phyloP scores from a whole-genome alignment of 2,113 vertebrate species.

The Amphiprion ocellaris region DNA sequence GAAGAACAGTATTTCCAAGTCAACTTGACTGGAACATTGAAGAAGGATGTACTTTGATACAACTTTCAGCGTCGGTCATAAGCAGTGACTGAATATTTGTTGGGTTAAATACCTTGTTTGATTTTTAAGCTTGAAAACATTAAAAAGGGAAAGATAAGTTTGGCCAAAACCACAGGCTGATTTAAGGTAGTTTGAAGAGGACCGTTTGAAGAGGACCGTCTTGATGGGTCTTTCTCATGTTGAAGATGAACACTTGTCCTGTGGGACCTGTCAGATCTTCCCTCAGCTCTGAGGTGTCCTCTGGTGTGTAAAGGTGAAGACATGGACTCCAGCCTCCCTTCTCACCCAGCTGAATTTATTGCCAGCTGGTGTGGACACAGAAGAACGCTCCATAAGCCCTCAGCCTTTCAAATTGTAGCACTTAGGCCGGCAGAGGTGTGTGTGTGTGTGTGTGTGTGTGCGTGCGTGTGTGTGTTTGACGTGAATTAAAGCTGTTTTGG shows the following conservation, averaged over 20 bases:
- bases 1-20: background rate
- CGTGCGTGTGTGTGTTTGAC: background rate
- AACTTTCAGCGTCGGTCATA: background rate
- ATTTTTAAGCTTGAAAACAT: no score
- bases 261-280: background rate
- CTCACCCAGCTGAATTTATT: background rate
- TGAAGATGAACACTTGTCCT: background rate
- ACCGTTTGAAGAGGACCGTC: no score
- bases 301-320: background rate
- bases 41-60: background rate
- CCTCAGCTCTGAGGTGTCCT: background rate
- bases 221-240: background rate
- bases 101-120: no score
- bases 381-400: background rate
- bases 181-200: background rate
- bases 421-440: conserved; percentile 13
- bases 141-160: background rate
- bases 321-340: background rate
- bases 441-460: background rate
- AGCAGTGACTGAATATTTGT: no score
- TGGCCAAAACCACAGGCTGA: background rate
- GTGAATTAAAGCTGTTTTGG: conserved; percentile 32
- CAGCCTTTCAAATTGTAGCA: conserved; percentile 40
- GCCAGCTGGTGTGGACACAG: conserved; percentile 19
- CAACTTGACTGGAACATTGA: background rate